phyloP scores from a whole-genome alignment of 2,888 invertebrate genomes.

The Chelonus formosanus region DNA sequence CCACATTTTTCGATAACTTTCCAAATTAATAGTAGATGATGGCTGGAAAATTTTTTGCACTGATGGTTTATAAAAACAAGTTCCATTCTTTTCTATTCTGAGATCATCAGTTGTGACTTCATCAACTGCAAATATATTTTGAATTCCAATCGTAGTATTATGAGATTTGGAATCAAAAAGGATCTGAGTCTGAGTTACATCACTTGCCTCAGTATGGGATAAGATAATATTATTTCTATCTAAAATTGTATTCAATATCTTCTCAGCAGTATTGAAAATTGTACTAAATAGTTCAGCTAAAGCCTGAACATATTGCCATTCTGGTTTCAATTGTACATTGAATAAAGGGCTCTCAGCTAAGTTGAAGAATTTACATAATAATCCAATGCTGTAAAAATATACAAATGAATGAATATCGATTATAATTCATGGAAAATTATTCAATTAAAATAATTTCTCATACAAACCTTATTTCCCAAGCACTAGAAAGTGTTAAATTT shows the following conservation, averaged over 20 bases:
- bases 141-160: conserved; percentile 50
- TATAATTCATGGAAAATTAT: background rate
- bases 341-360: conserved; percentile 54
- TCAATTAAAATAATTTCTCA: background rate
- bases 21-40: no score
- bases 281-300: conserved; percentile 51
- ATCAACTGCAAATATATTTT: conserved; percentile 40
- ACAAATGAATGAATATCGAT: background rate
- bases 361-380: conserved; percentile 53
- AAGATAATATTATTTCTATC: conserved; percentile 42
- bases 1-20: no score
- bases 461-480: conserved; percentile 53
- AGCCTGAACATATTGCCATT: conserved; percentile 50
- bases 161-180: conserved; percentile 46
- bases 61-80: no score
- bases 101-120: no score
- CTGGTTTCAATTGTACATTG: conserved; percentile 42
- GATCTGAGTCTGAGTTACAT: conserved; percentile 54
- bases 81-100: no score
- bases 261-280: conserved; percentile 50
- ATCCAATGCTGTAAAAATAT: conserved; percentile 55
- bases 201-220: conserved; percentile 42
- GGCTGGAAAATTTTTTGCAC: no score
- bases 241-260: conserved; percentile 50
- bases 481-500: conserved; percentile 45